Percentiles rank a stretch among this genome's conserved stretches.
Conservation (phyloP, 1,140 invertebrate species). For the Macrocentrus cingulum region DNA sequence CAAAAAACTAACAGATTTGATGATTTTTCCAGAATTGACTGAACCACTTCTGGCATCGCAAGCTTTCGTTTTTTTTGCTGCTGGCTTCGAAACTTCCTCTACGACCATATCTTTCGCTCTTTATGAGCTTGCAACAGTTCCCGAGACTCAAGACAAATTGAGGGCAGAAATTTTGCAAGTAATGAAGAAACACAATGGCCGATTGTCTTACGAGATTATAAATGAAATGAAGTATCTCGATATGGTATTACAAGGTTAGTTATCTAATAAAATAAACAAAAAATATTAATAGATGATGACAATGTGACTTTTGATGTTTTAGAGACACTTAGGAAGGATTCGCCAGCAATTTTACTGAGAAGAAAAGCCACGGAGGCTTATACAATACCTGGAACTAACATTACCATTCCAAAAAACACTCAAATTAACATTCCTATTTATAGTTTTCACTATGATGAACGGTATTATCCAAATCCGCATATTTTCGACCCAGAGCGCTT, state of each 20-base stretch:
- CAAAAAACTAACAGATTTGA: not conserved
- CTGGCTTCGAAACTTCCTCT: slow-evolving; percentile 39
- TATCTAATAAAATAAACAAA: not conserved
- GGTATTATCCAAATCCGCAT: not conserved
- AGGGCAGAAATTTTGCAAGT: slow-evolving; percentile 54
- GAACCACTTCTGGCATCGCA: slow-evolving; percentile 33
- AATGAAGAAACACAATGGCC: slow-evolving; percentile 32
- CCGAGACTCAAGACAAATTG: slow-evolving; percentile 34
- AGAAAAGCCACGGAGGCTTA: not conserved
- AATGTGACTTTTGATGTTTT: not conserved
- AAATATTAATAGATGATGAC: not conserved
- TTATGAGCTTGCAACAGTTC: slow-evolving; percentile 35
- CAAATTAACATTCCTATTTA: not conserved
- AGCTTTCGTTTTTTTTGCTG: slow-evolving; percentile 37
- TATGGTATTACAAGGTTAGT: slow-evolving; percentile 19
- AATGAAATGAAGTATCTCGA: slow-evolving; percentile 47
- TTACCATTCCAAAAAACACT: not conserved
- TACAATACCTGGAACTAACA: not conserved
- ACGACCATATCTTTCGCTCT: slow-evolving; percentile 33
- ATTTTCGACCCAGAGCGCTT: not conserved
- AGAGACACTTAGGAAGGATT: not conserved
- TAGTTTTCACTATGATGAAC: not conserved
- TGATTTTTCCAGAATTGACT: slow-evolving; percentile 32
- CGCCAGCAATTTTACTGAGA: not conserved
- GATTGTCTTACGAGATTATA: slow-evolving; percentile 39